Base-by-base conservation (phyloP, 2,888 invertebrate species). In the Lacanobia wlatinum region DNA sequence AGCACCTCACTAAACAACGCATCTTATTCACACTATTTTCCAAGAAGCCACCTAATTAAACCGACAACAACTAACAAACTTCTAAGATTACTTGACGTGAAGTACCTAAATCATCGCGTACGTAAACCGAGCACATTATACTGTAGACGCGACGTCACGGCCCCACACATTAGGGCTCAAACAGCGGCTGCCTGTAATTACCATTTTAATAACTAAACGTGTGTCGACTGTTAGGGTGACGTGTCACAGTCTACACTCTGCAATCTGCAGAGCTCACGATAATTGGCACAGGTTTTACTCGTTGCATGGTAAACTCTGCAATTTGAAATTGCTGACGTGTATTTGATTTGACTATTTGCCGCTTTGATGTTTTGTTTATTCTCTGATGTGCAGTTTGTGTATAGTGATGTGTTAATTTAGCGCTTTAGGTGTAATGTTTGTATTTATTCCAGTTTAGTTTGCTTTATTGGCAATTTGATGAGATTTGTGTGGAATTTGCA, bases 131-230 rank as follows among this genome's bases (percentile, higher is more conserved):
- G 70, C 66, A 73, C 66, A 77, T 84, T 80, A 85, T 80, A 67
- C 64, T 23, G 64, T 70, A 60, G 43, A 58, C 56, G 62, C 71
- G 84, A 66, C 77, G 84, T 75, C 75, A 80, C 63, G 56, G 43
- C 72, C 60, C 70, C 61, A 8, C 71, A 74, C 67, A 78, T 84
- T 80, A 85, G 61, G 53, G 73, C 66, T 80, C 80, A 85, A 84
- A 84, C 83, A 80, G 56, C 74, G 68, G 60, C 68, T 78, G 76
- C 61, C 60, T 55, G 63, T 86, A 84, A 84, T 86, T 84, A 84
- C 86, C 79, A 84, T 86, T 82, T 82, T 86, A 84, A 84, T 86
- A 78, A 84, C 73, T 77, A 61, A 72, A 77, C 82, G 78, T 78
- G 64, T 77, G 75, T 34, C 23, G 62, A 52, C 73, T 67, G 56